phyloP scores from a whole-genome alignment of 2,113 vertebrate species.

The Bubo scandiacus region DNA sequence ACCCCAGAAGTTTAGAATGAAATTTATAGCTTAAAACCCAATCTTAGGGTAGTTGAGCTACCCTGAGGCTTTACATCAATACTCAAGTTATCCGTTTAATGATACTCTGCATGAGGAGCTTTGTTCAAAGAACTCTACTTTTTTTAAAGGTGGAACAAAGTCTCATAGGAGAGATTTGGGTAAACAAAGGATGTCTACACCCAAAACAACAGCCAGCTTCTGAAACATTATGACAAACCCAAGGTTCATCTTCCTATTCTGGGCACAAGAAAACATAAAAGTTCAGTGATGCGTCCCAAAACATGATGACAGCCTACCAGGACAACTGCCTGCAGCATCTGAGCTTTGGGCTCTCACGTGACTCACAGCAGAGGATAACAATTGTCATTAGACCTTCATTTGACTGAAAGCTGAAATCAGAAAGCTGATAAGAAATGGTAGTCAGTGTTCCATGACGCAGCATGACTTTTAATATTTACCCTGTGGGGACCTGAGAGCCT shows the following conservation, averaged over 20 bases:
- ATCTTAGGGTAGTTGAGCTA: background rate
- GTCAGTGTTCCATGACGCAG: background rate
- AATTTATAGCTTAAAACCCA: background rate
- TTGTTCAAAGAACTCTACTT: background rate
- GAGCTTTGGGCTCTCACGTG: background rate
- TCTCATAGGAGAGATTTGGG: background rate
- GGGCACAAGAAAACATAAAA: background rate
- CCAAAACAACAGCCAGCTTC: background rate
- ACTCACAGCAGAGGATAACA: background rate
- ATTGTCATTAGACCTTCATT: accelerated
- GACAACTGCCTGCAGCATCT: background rate
- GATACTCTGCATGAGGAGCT: background rate
- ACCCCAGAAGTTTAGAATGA: background rate
- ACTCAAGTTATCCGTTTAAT: background rate
- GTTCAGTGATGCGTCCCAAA: background rate
- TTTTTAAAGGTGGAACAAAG: background rate
- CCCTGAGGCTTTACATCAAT: background rate
- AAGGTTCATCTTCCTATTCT: background rate
- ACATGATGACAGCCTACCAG: background rate
- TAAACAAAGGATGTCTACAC: background rate
- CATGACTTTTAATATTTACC: background rate
- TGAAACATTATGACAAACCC: background rate
- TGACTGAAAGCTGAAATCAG: background rate
- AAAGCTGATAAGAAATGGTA: background rate
- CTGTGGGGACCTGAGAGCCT: background rate